Percentiles rank a stretch among this genome's conserved stretches.
These are phyloP conservation scores for Idaea straminata DNA, from an alignment of 2,888 invertebrate genomes.

Conservation along the genomic window DNA sequence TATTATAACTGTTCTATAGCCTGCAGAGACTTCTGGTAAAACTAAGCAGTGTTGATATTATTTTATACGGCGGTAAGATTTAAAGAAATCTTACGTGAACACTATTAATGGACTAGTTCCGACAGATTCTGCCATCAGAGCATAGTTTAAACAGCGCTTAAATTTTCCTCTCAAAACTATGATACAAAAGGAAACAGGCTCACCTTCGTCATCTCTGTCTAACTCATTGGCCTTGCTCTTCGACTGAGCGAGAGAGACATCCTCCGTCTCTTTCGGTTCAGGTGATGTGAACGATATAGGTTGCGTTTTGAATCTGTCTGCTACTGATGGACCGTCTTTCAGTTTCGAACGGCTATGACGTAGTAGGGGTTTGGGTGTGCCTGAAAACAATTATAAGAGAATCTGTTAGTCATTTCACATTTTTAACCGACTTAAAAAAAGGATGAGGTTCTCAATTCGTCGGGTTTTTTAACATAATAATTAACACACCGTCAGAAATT, in stretches of 20 bases:
- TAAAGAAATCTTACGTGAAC: too few relatives aligned
- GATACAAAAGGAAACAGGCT: constrained; percentile 29
- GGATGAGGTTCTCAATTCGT: too few relatives aligned
- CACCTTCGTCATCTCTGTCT: constrained; percentile 78
- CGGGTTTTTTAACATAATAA: too few relatives aligned
- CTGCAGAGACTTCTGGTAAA: too few relatives aligned
- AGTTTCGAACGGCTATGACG: constrained; percentile 73
- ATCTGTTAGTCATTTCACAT: background rate
- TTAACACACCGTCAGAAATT: too few relatives aligned
- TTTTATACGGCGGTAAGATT: too few relatives aligned
- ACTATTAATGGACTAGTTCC: too few relatives aligned
- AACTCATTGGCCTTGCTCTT: constrained; percentile 71
- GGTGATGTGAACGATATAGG: constrained; percentile 82
- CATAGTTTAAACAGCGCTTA: constrained; percentile 6
- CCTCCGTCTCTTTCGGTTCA: constrained; percentile 34
- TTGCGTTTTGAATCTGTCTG: constrained; percentile 84
- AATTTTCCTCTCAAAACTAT: background rate
- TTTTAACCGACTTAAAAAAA: too few relatives aligned
- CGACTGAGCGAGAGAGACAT: constrained; percentile 58
- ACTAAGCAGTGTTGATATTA: too few relatives aligned
- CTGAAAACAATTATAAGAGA: constrained; percentile 48
- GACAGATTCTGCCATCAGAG: too few relatives aligned
- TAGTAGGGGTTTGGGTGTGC: constrained; percentile 68
- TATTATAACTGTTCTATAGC: too few relatives aligned
- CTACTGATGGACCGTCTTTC: constrained; percentile 64